Conservation (phyloP, 2,113 vertebrate genomes). For the Aplodontia rufa region DNA sequence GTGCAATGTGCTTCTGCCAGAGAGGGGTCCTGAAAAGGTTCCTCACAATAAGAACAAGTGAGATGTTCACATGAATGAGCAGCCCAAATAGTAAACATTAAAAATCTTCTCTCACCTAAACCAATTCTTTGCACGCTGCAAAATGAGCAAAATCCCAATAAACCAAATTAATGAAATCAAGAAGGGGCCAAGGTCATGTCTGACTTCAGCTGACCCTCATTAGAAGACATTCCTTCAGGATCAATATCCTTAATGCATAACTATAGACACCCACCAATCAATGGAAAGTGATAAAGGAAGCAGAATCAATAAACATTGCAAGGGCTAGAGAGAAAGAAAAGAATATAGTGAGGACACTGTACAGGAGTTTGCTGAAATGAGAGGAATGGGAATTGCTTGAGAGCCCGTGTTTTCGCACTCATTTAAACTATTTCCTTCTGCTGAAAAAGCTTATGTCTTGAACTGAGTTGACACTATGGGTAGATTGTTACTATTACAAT, state of each 20-base stretch:
- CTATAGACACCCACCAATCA: constrained; percentile 78
- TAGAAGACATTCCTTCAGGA: constrained; percentile 80
- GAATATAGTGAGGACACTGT: background rate
- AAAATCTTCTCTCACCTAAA: constrained; percentile 19
- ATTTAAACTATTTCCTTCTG: background rate
- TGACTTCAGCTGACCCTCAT: constrained; percentile 82
- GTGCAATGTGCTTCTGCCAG: background rate
- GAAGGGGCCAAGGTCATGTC: constrained; percentile 63
- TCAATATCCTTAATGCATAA: constrained; percentile 82
- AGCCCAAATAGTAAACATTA: constrained; percentile 20
- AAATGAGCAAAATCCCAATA: constrained; percentile 84
- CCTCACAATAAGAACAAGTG: background rate
- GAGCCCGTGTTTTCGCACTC: background rate
- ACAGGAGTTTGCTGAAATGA: background rate
- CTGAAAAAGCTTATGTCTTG: background rate
- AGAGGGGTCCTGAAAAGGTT: background rate
- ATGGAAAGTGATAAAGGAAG: constrained; percentile 80
- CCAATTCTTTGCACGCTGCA: constrained; percentile 72
- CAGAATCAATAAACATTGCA: constrained; percentile 82
- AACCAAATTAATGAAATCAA: constrained; percentile 84
- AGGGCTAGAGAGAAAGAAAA: background rate
- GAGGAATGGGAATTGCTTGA: background rate
- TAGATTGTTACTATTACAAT: background rate
- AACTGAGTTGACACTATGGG: background rate
- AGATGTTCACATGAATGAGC: background rate